Percentiles rank a stretch among this genome's conserved stretches.
phyloP scores from a whole-genome alignment of 2,113 vertebrate species.

The Tinamus guttatus region DNA sequence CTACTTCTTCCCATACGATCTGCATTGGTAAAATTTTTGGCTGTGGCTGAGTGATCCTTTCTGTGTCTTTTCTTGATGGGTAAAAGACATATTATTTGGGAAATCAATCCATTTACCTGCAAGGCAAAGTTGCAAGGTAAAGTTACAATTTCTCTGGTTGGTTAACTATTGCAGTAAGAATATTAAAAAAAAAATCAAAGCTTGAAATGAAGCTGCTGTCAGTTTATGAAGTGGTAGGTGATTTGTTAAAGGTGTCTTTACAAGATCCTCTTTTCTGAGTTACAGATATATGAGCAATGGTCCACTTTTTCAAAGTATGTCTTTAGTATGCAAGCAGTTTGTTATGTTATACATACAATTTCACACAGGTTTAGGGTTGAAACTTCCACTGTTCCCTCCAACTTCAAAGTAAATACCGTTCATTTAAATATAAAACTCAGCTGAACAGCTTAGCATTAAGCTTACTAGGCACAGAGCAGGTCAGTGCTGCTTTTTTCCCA shows the following conservation, averaged over 20 bases:
- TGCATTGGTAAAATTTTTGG: not conserved
- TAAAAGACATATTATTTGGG: not conserved
- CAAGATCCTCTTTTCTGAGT: not conserved
- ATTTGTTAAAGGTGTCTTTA: not conserved
- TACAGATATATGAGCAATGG: not conserved
- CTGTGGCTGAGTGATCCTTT: not conserved
- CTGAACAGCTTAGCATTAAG: not conserved
- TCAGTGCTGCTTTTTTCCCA: accelerated
- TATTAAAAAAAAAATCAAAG: not conserved
- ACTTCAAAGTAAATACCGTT: not conserved
- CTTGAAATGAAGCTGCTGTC: not conserved
- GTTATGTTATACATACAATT: not conserved
- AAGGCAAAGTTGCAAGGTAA: not conserved
- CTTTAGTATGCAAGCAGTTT: not conserved
- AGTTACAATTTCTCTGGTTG: not conserved
- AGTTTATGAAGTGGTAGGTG: not conserved
- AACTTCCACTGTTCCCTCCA: not conserved
- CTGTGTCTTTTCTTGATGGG: not conserved
- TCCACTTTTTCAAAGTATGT: not conserved
- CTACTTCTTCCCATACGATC: accelerated
- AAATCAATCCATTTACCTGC: not conserved
- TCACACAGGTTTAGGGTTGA: not conserved
- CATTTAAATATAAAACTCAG: not conserved
- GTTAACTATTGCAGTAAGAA: not conserved
- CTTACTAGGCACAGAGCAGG: not conserved